Evolutionary conservation across 2,113 vertebrate species (phyloP).

Genomic region (Platichthys stellatus): DNA sequence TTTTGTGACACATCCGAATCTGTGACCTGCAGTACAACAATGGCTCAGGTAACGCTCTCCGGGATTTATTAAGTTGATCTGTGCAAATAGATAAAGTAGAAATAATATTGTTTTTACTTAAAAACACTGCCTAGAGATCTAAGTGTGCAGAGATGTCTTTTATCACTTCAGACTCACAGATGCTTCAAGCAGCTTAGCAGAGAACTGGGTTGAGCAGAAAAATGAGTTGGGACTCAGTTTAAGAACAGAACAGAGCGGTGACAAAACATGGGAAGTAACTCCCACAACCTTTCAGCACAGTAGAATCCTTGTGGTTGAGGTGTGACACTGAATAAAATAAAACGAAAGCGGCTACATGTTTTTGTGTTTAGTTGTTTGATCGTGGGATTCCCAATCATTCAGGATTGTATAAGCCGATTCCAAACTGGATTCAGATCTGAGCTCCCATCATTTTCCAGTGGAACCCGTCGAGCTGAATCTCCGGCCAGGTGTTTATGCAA

Average conservation of each 20-base stretch:
- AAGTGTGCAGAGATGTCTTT: not conserved
- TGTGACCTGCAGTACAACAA: no score
- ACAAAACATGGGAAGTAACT: not conserved
- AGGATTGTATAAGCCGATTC: conserved; percentile 7
- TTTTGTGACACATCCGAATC: no score
- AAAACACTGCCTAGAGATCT: not conserved
- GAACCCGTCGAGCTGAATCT: conserved; percentile 45
- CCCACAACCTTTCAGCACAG: not conserved
- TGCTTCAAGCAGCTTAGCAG: not conserved
- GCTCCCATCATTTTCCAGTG: conserved; percentile 42
- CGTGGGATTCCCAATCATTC: no score
- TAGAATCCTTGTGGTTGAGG: not conserved
- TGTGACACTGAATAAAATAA: not conserved
- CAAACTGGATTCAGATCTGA: conserved; percentile 1
- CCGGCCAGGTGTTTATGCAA: conserved; percentile 74
- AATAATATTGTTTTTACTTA: not conserved
- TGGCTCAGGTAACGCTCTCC: no score
- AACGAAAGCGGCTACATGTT: not conserved
- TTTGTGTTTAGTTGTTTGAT: not conserved
- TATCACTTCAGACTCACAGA: not conserved
- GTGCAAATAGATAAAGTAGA: not conserved
- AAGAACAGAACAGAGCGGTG: not conserved
- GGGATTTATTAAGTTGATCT: not conserved
- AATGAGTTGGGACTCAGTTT: not conserved
- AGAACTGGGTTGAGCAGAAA: not conserved